These are phyloP conservation scores for Trachops cirrhosus DNA, from an alignment of 2,797 vertebrate genomes.

Conservation along the genomic window DNA sequence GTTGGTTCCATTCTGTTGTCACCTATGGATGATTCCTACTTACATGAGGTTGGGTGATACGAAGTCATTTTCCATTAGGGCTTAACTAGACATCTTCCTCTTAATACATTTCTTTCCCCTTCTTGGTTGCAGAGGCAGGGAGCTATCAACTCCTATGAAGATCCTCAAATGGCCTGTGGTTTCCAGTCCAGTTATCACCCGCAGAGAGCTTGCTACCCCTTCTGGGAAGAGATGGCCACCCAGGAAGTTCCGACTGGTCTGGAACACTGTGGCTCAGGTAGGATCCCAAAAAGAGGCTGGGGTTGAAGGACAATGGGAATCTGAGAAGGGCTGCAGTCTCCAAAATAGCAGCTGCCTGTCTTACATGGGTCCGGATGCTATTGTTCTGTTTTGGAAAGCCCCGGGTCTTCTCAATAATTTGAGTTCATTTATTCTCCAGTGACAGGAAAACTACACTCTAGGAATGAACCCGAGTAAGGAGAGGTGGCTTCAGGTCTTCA, in stretches of 20 bases:
- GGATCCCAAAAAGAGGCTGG: slow-evolving; percentile 55
- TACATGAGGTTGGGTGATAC: not conserved
- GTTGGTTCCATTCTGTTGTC: not conserved
- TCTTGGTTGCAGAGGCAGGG: slow-evolving; percentile 85
- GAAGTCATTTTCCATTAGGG: not conserved
- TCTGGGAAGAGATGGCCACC: slow-evolving; percentile 88
- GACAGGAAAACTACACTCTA: slow-evolving; percentile 25
- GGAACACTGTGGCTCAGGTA: slow-evolving; percentile 90
- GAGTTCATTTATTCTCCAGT: not conserved
- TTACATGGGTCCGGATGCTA: not conserved
- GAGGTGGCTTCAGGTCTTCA: not conserved
- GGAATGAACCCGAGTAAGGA: not conserved
- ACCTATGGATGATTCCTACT: not conserved
- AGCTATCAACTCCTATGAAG: slow-evolving; percentile 81
- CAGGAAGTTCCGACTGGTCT: slow-evolving; percentile 96
- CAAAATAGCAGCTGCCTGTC: not conserved
- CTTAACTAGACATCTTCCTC: not conserved
- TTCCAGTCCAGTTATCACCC: slow-evolving; percentile 88
- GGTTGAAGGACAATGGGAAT: not conserved
- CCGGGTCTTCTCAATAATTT: not conserved
- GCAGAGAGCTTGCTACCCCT: slow-evolving; percentile 84
- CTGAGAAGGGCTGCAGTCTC: not conserved
- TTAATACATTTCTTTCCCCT: not conserved
- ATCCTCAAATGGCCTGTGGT: slow-evolving; percentile 85
- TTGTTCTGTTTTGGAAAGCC: slow-evolving; percentile 32